Base-by-base conservation (phyloP, 2,113 vertebrate genomes). In the Pipra filicauda region DNA sequence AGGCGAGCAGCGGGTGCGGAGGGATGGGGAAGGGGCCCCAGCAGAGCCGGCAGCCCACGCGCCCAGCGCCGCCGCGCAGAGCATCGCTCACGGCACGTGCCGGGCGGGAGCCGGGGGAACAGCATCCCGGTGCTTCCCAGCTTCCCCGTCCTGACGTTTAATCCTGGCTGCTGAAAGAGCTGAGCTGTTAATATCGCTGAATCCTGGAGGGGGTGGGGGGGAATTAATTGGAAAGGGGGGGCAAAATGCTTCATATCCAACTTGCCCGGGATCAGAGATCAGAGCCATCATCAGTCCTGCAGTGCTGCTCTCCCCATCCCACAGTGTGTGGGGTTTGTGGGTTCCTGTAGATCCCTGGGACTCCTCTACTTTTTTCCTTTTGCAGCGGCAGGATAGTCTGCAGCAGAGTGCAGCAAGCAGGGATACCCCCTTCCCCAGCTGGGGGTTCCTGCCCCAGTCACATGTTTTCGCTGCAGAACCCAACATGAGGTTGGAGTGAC, bases 11-110 rank as follows among this genome's bases (percentile, higher is more conserved):
- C 31, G 4, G 96, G 96, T 89, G 91, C 27, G 2, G 80, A 91
- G 89, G 64, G 96, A 85, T 85, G 85, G 73, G 82, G 95, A 71
- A 70, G 80, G 91, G 96, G 82, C 92, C 94, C 76, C 74, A 6
- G 65, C 43, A 5, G 91, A 59, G 93, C 83, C 7, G 12, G 74
- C 94, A 79, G 87, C 94, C 96, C 93, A 91, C 92, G 51, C 79
- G 0, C 72, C 89, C 88, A 28, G 64, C 2, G 1, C 54, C 49
- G 30, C 91, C 22, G 4, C 2, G 17, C 85, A 51, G 83, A 95
- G 79, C 95, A 88, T 77, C 49, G 52, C 86, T 88, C 31, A 0
- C 0, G 4, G 89, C 96, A 95, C 86, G 92, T 96, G 95, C 76
- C 55, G 1, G 73, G 89, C 52, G 20, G 70, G 73, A 93, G 80